Evolutionary conservation across 2,113 vertebrate genomes (phyloP), one percentile per base, ranked within the genome.

Genomic region (Odocoileus virginianus): DNA sequence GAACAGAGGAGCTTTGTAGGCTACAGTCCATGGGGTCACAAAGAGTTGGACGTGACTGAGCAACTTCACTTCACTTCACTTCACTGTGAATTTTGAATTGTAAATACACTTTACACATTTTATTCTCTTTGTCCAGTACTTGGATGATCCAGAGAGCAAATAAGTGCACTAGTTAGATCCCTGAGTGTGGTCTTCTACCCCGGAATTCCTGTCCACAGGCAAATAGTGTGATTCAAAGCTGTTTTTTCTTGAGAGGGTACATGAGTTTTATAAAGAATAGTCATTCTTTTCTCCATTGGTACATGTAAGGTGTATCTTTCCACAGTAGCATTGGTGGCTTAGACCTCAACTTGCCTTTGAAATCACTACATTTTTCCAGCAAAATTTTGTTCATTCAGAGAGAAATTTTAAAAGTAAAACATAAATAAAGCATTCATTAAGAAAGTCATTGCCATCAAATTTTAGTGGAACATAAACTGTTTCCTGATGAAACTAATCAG

Each of bases 401-500:
- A 95, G 25, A 85, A 50, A 58, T 1, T 15, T 23, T 52, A 2
- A 92, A 61, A 47, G n/a, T 95, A 83, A 74, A 54, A 81, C 74
- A 60, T 40, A 78, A 91, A 30, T n/a, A 19, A 79, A 84, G 30
- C 58, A 74, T 87, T 85, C 45, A 96, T 96, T 96, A 97, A 87
- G 40, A 93, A 96, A n/a, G 2, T 67, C 3, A 19, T 94, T 98
- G 12, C 21, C 3, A 83, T 45, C n/a, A 97, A 57, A 58, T 47
- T 95, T 82, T 94, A 16, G 0, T 95, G 27, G 4, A 94, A 33
- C 40, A 67, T 76, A 64, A 71, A 28, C 27, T 71, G 94, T 93
- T 96, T 86, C 52, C 15, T n/a, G 40, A 64, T 93, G 4, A 47
- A 88, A 3, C 87, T 97, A 85, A 16, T 96, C 52, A 74, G 83